Conservation (phyloP, 2,113 vertebrate species). For the Tamias sibiricus region DNA sequence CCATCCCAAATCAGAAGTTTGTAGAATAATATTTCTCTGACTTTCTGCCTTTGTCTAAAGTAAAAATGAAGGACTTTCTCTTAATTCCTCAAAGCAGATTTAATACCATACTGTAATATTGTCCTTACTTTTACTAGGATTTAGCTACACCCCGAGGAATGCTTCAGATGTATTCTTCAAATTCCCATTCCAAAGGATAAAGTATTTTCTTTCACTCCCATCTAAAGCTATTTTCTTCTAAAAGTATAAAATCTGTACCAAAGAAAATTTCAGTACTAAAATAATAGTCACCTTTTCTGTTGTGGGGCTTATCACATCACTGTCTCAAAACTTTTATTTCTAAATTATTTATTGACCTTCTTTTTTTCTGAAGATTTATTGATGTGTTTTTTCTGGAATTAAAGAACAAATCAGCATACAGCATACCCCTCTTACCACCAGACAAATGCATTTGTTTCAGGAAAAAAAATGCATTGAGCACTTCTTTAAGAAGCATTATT, state of each 20-base stretch:
- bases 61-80: not conserved
- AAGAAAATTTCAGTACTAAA: not conserved
- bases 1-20: not conserved
- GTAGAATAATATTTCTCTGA: not conserved
- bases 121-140: not conserved
- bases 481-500: not conserved
- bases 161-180: not conserved
- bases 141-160: not conserved
- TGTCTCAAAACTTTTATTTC: not conserved
- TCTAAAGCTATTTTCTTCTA: not conserved
- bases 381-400: not conserved
- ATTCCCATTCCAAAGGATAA: not conserved
- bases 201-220: not conserved
- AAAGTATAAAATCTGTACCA: not conserved
- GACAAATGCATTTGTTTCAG: not conserved
- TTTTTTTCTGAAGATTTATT: not conserved
- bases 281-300: not conserved
- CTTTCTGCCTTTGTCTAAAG: not conserved
- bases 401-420: not conserved
- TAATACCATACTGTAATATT: not conserved
- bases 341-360: not conserved
- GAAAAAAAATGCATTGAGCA: not conserved
- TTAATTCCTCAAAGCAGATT: constrained; percentile 27
- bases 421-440: not conserved
- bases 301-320: not conserved